Evolutionary conservation across 1,140 invertebrate genomes (phyloP).

Genomic region (Zaprionus nigranus): DNA sequence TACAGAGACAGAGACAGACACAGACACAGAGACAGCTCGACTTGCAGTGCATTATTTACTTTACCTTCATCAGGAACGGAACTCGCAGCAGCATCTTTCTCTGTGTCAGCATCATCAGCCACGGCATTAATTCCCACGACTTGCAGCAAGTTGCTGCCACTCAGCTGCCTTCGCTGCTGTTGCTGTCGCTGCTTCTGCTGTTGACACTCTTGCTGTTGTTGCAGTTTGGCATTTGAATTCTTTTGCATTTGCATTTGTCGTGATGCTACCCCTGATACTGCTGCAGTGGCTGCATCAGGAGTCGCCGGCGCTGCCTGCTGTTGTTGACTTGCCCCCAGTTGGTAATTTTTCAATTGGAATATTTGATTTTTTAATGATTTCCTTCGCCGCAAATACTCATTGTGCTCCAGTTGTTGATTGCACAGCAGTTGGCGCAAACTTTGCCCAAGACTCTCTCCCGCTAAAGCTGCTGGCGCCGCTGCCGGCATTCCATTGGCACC

Average conservation of each 20-base stretch:
- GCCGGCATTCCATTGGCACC: conserved; percentile 54
- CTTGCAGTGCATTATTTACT: conserved; percentile 74
- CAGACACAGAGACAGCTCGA: conserved; percentile 35
- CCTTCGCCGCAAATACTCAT: conserved; percentile 84
- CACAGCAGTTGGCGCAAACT: conserved; percentile 85
- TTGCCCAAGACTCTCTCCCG: conserved; percentile 54
- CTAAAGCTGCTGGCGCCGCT: conserved; percentile 64
- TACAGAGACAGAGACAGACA: conserved; percentile 1
- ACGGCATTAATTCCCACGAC: conserved; percentile 77
- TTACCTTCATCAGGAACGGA: conserved; percentile 80
- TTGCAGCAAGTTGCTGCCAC: conserved; percentile 58
- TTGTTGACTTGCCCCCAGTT: conserved; percentile 72
- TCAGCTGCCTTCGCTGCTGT: conserved; percentile 45
- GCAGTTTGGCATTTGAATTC: conserved; percentile 78
- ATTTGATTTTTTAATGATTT: conserved; percentile 85
- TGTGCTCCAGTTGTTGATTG: conserved; percentile 84
- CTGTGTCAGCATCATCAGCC: conserved; percentile 63
- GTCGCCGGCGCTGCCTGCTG: conserved; percentile 31
- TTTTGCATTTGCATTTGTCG: conserved; percentile 55
- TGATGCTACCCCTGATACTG: conserved; percentile 13
- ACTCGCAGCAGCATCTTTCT: conserved; percentile 56
- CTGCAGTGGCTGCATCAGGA: conserved; percentile 17
- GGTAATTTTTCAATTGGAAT: conserved; percentile 84
- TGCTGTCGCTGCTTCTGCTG: conserved; percentile 28
- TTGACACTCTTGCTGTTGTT: conserved; percentile 62